Conservation (phyloP, 2,888 invertebrate species). For the Blastobasis adustella region DNA sequence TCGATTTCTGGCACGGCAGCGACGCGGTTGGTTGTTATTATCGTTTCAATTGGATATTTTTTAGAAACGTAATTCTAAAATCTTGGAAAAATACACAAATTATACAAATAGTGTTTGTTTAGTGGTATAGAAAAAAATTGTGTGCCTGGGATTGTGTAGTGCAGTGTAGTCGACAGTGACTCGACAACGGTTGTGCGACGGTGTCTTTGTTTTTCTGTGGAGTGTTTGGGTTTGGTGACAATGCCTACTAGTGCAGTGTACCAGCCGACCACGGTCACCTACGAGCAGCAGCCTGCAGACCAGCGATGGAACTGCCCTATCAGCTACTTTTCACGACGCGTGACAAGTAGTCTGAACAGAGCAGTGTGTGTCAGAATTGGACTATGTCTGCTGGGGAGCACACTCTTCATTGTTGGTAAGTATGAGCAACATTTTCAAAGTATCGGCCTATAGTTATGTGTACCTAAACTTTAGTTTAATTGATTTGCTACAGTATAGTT, state of each 20-base stretch:
- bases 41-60: no score
- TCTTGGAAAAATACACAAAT: no score
- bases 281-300: slow-evolving; percentile 77
- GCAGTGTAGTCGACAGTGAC: slow-evolving; percentile 1
- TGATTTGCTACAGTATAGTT: not conserved
- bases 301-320: slow-evolving; percentile 74
- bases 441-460: no score
- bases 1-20: slow-evolving; percentile 4
- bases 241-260: slow-evolving; percentile 85
- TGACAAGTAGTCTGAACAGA: slow-evolving; percentile 64
- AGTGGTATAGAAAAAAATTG: no score
- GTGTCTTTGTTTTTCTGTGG: slow-evolving; percentile 22
- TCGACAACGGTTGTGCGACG: not conserved
- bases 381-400: slow-evolving; percentile 58
- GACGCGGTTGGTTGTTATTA: not conserved
- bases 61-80: no score
- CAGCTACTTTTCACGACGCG: slow-evolving; percentile 69
- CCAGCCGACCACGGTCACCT: slow-evolving; percentile 86
- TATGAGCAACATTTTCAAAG: not conserved
- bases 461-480: no score
- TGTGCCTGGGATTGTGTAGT: slow-evolving; percentile 3
- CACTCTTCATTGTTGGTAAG: slow-evolving; percentile 61
- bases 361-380: slow-evolving; percentile 57
- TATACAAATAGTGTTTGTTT: no score
- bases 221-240: slow-evolving; percentile 32